These are phyloP conservation scores for Scleropages formosus DNA, from an alignment of 2,797 vertebrate genomes.

Conservation along the genomic window DNA sequence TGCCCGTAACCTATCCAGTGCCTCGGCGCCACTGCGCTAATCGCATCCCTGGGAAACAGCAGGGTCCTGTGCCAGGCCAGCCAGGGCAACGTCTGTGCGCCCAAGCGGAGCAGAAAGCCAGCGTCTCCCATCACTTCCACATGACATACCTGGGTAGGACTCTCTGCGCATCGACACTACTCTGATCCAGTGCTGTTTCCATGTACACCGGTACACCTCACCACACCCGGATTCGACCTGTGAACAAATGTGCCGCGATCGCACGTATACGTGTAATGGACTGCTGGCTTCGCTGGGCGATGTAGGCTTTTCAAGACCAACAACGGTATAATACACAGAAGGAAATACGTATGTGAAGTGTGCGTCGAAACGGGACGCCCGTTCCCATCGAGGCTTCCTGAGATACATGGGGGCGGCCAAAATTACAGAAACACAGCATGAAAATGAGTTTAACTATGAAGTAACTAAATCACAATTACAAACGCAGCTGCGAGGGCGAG, in stretches of 20 bases:
- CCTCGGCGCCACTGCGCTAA: slow-evolving; percentile 34
- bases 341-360: too few species aligned
- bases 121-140: slow-evolving; percentile 23
- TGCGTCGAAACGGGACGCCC: too few species aligned
- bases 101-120: slow-evolving; percentile 27
- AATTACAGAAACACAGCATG: too few species aligned
- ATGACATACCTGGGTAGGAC: slow-evolving; percentile 13
- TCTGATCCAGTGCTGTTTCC: not conserved
- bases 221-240: slow-evolving; percentile 15
- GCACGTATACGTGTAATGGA: not conserved
- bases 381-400: too few species aligned
- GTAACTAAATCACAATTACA: too few species aligned
- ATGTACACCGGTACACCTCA: not conserved
- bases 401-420: too few species aligned
- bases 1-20: slow-evolving; percentile 35
- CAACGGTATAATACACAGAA: not conserved
- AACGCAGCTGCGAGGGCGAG: too few species aligned
- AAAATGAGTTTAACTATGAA: too few species aligned
- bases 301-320: not conserved
- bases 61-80: slow-evolving; percentile 5
- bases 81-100: slow-evolving; percentile 16
- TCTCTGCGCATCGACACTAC: not conserved
- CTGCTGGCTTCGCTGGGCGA: not conserved
- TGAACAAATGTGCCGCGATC: not conserved
- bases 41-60: slow-evolving; percentile 33